These are phyloP conservation scores for Halichondria panicea DNA, from an alignment of 37 sponge, comb jelly and placozoan genomes.

Conservation along the genomic window DNA sequence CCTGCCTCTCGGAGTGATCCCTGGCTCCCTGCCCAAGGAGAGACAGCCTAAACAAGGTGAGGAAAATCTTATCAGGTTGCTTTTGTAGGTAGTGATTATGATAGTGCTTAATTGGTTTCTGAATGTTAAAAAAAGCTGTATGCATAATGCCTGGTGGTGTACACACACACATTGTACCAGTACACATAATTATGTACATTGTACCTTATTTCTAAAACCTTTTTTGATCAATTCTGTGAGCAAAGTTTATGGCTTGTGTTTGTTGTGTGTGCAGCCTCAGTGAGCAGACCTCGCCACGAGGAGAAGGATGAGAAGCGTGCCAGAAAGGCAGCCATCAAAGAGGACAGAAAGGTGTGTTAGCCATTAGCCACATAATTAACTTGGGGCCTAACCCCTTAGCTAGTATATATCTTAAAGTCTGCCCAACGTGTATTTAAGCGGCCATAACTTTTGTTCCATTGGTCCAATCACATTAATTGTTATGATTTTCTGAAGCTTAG, in stretches of 20 bases:
- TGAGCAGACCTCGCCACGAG: conserved; percentile 65
- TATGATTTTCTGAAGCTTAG: too few relatives aligned
- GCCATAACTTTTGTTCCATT: too few relatives aligned
- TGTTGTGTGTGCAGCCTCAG: neutral
- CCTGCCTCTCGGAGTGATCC: conserved; percentile 26
- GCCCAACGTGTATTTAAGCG: too few relatives aligned
- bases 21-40: conserved; percentile 30
- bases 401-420: too few relatives aligned
- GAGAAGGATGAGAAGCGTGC: conserved; percentile 74
- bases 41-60: conserved; percentile 2
- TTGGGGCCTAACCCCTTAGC: too few relatives aligned
- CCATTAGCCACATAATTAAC: too few relatives aligned
- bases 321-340: conserved; percentile 81
- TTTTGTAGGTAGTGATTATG: neutral
- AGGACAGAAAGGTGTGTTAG: conserved; percentile 77
- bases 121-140: neutral
- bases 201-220: neutral
- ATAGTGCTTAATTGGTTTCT: neutral
- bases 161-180: too few relatives aligned
- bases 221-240: neutral
- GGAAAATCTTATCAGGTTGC: neutral
- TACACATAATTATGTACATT: neutral
- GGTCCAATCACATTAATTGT: too few relatives aligned
- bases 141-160: neutral
- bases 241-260: neutral